Conservation (phyloP, 2,797 vertebrate species). For the Botia kubotai region DNA sequence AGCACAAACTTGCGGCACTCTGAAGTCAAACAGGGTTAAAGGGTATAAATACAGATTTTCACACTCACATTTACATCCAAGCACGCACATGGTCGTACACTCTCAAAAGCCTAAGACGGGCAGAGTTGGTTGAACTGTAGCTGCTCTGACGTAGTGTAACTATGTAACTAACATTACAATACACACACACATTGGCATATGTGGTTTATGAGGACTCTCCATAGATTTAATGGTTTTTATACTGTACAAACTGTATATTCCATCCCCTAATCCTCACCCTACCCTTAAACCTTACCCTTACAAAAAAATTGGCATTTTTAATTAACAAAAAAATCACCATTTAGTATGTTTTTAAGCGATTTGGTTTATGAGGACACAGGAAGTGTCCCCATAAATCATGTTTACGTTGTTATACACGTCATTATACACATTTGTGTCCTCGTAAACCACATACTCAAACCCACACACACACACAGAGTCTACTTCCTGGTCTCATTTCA, state of each 20-base stretch:
- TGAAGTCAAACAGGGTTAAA: constrained; percentile 37
- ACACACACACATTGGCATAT: not conserved
- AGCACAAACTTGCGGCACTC: constrained; percentile 41
- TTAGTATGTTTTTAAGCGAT: too few relatives aligned
- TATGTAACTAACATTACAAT: not conserved
- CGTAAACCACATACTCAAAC: not conserved
- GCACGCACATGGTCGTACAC: not conserved
- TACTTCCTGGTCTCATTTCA: constrained; percentile 26
- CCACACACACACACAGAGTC: not conserved
- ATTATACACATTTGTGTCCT: too few relatives aligned
- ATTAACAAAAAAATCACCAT: too few relatives aligned
- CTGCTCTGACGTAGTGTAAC: not conserved
- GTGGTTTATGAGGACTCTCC: too few relatives aligned
- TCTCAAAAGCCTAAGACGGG: not conserved
- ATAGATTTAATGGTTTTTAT: too few relatives aligned
- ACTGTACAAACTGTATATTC: too few relatives aligned
- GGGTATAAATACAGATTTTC: not conserved
- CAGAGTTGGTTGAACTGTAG: constrained; percentile 9
- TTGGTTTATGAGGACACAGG: too few relatives aligned
- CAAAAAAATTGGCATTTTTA: too few relatives aligned
- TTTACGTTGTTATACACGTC: too few relatives aligned
- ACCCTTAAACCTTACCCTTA: too few relatives aligned
- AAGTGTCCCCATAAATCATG: too few relatives aligned
- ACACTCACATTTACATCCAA: not conserved
- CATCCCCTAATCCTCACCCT: too few relatives aligned